These are phyloP conservation scores for Zingel zingel DNA, from an alignment of 2,113 vertebrate species.

Conservation along the genomic window DNA sequence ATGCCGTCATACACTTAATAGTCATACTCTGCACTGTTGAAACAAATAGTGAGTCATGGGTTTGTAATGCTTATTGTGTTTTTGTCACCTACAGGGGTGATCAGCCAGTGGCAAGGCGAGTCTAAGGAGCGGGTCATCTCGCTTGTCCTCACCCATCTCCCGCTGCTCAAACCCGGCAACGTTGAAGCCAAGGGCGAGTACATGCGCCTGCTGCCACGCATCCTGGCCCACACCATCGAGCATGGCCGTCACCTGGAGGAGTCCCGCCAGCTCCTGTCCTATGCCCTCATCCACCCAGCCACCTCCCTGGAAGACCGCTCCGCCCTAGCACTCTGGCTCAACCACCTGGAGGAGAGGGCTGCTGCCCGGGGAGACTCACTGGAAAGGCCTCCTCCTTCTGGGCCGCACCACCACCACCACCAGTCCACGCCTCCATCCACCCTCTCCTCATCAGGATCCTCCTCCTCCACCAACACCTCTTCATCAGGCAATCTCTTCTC, in stretches of 20 bases:
- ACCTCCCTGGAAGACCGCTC: conserved; percentile 96
- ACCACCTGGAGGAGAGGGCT: conserved; percentile 97
- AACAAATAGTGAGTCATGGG: not conserved
- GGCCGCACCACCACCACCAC: conserved; percentile 82
- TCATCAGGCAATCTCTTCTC: conserved; percentile 88
- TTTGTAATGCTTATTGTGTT: not conserved
- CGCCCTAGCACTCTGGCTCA: conserved; percentile 97
- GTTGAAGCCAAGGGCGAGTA: conserved; percentile 96
- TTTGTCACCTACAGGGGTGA: conserved; percentile 85
- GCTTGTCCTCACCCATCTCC: conserved; percentile 94
- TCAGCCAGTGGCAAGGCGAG: conserved; percentile 97
- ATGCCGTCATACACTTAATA: not conserved
- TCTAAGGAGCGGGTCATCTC: conserved; percentile 97
- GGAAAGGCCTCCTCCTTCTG: conserved; percentile 89
- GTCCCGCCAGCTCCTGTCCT: conserved; percentile 96
- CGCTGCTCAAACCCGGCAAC: conserved; percentile 96
- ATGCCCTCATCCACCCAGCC: conserved; percentile 97
- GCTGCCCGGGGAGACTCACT: conserved; percentile 91
- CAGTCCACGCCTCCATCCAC: conserved; percentile 79
- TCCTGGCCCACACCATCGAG: conserved; percentile 97
- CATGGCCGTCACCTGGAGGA: conserved; percentile 97
- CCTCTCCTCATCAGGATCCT: conserved; percentile 74
- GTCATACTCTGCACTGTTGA: not conserved
- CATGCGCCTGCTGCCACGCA: conserved; percentile 97
- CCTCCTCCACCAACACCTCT: conserved; percentile 72